Evolutionary conservation across 2,797 vertebrate genomes (phyloP).

Genomic region (Falco berigora): DNA sequence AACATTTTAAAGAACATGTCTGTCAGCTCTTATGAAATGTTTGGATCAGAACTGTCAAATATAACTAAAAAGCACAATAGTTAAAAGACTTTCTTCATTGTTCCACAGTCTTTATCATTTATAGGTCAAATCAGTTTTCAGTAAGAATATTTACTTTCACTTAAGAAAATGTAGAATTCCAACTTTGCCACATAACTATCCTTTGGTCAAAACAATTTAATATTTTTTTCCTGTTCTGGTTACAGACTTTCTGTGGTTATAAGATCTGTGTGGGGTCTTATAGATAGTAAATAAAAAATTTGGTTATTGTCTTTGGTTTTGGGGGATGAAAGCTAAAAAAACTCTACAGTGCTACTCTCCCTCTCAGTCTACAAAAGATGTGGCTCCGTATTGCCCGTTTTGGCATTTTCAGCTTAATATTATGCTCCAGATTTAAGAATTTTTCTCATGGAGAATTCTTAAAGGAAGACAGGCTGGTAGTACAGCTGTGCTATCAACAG

Average conservation of each 20-base stretch:
- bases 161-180: not conserved
- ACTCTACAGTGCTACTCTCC: not conserved
- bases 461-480: not conserved
- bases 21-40: conserved; percentile 37
- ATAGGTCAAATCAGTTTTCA: conserved; percentile 24
- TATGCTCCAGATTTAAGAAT: not conserved
- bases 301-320: not conserved
- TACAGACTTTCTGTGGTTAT: not conserved
- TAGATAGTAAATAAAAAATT: not conserved
- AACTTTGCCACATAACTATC: not conserved
- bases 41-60: conserved; percentile 46
- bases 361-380: not conserved
- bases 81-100: conserved; percentile 26
- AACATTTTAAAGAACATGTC: not conserved
- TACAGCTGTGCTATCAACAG: accelerated
- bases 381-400: not conserved
- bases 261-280: not conserved
- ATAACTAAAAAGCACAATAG: conserved; percentile 31
- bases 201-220: not conserved
- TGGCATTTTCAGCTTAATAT: not conserved
- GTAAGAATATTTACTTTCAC: not conserved
- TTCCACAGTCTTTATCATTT: conserved; percentile 14
- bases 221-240: not conserved
- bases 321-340: not conserved
- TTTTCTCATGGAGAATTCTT: not conserved